Conservation (phyloP, 2,797 vertebrate species). For the Meda fulgida region DNA sequence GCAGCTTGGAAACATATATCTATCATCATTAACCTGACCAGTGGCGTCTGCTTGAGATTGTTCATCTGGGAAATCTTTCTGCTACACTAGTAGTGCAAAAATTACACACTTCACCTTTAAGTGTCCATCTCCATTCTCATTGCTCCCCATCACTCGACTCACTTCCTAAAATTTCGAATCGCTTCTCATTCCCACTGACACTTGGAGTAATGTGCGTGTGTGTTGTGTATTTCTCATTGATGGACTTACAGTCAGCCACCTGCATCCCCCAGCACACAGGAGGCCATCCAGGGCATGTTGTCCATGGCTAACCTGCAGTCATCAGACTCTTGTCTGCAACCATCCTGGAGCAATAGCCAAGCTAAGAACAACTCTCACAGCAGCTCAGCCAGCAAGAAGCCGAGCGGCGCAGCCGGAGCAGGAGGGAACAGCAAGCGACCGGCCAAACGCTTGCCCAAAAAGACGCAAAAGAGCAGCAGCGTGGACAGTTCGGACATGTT, state of each 20-base stretch:
- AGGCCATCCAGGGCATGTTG: conserved; percentile 99
- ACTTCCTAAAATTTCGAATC: conserved; percentile 50
- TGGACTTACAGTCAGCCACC: conserved; percentile 93
- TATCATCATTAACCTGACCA: background rate
- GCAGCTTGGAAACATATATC: background rate
- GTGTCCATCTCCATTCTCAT: conserved; percentile 8
- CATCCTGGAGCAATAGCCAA: conserved; percentile 88
- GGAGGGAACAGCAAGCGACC: conserved; percentile 79
- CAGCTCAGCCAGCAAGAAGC: conserved; percentile 82
- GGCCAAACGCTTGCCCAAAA: conserved; percentile 88
- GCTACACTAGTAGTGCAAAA: background rate
- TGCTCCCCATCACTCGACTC: conserved; percentile 44
- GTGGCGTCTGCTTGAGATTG: background rate
- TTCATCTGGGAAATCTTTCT: background rate
- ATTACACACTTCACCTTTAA: conserved; percentile 27
- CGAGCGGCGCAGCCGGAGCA: conserved; percentile 58
- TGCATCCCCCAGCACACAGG: conserved; percentile 98
- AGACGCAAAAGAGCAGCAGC: conserved; percentile 88
- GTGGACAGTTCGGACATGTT: conserved; percentile 88
- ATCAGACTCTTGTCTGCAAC: conserved; percentile 91
- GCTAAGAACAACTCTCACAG: conserved; percentile 86
- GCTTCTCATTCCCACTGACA: conserved; percentile 56
- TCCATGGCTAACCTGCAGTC: conserved; percentile 99
- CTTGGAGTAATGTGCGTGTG: conserved; percentile 63
- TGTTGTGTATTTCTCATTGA: conserved; percentile 80